Evolutionary conservation across 2,113 vertebrate species (phyloP), one percentile per base, ranked within the genome.

Genomic region (Motacilla alba): DNA sequence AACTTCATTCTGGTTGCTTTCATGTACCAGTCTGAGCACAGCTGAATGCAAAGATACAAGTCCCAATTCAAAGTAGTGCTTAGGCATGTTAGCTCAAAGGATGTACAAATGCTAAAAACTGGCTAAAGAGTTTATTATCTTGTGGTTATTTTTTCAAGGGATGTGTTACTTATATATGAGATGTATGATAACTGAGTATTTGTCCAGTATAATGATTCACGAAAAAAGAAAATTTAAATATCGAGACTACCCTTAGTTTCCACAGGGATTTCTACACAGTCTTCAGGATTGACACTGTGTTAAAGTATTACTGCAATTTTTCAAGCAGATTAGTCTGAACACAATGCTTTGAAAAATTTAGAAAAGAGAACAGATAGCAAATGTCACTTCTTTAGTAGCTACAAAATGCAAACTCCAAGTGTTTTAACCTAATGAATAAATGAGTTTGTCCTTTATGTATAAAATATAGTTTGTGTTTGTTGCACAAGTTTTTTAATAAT

Each of bases 391-490:
- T 97, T 97, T 96, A 92, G 91, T 90, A 98, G 94, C 92, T 97
- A 96, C 96, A 98, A 98, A 98, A 98, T 98, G 98, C 98, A 97
- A 97, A 96, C 97, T 98, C 97, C 94, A 96, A 98, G 96, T 97
- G 91, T 98, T 98, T 98, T 98, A 98, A 97, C 97, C 96, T 98
- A 98, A 98, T 98, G 98, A 98, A 98, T 98, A 98, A 98, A 98
- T 98, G 98, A 98, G 97, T 98, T 98, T 98, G 98, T 98, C 98
- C 98, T 98, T 98, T 98, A 98, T 98, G 97, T 98, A 98, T 98
- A 98, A 98, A 98, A 98, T 98, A 98, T 98, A 98, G 97, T 98
- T 98, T 98, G 95, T 98, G 96, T 98, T 98, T 98, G 97, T 98
- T 98, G 95, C 97, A 98, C 97, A 98, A 98, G 96, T 97, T 98